A percentile compares a stretch with the other conserved stretches of the same genome.
Evolutionary conservation across 2,888 invertebrate genomes (phyloP).

Genomic region (Aporophyla nigra): DNA sequence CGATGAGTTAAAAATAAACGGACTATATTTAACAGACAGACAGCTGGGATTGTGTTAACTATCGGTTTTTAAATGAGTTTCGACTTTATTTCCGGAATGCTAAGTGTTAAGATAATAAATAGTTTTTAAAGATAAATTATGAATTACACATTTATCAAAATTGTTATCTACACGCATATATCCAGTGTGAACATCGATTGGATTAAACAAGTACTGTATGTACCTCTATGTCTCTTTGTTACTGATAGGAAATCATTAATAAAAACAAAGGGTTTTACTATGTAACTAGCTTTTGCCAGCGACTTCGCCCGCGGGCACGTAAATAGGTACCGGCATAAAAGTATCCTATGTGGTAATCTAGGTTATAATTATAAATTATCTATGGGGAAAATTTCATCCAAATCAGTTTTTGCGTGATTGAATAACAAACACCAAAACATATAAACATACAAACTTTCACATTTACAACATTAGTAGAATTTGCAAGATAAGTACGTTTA

Average conservation of each 20-base stretch:
- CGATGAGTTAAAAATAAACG: constrained; percentile 61
- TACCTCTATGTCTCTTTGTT: constrained; percentile 1
- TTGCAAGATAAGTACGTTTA: too few species aligned
- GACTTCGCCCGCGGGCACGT: too few species aligned
- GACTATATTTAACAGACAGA: constrained; percentile 22
- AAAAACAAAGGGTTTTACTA: background rate
- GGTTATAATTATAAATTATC: too few species aligned
- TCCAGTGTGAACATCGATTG: background rate
- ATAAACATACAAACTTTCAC: too few species aligned
- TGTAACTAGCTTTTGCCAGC: too few species aligned
- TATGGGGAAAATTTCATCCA: too few species aligned
- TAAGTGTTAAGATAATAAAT: constrained; percentile 16
- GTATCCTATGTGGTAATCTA: too few species aligned
- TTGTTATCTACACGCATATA: constrained; percentile 8
- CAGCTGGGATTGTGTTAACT: constrained; percentile 5
- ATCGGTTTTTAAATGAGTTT: constrained; percentile 5
- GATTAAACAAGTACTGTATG: background rate
- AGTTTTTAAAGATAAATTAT: constrained; percentile 34
- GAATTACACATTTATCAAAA: constrained; percentile 23
- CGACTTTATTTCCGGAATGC: constrained; percentile 17
- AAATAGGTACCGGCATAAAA: too few species aligned
- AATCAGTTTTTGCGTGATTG: too few species aligned
- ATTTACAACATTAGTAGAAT: too few species aligned
- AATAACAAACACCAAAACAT: too few species aligned
- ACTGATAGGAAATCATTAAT: background rate